These are phyloP conservation scores for Ictalurus furcatus DNA, from an alignment of 2,113 vertebrate species.

Conservation along the genomic window DNA sequence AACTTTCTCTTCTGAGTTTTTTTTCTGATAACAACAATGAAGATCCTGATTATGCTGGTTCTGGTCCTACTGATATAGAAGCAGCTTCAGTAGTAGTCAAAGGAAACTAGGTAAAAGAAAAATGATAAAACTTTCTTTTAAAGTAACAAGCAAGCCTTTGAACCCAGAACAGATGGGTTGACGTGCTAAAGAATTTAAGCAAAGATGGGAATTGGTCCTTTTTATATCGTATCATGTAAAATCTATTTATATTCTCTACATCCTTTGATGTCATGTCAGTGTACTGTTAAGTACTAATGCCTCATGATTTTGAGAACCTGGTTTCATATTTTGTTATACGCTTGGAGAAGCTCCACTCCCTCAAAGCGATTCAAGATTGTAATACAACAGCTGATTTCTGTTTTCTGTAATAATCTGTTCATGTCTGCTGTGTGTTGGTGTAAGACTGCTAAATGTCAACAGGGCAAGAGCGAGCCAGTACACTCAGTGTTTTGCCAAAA, in stretches of 20 bases:
- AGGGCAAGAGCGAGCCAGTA: not conserved
- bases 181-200: not conserved
- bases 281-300: not conserved
- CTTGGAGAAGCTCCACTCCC: not conserved
- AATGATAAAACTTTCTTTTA: not conserved
- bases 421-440: not conserved
- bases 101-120: not conserved
- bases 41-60: not conserved
- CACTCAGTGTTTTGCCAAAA: not conserved
- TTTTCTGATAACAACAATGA: constrained; percentile 5
- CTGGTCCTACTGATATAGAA: not conserved
- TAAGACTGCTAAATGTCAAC: not conserved
- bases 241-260: not conserved
- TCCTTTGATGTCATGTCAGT: not conserved
- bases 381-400: not conserved
- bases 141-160: not conserved
- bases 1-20: not conserved
- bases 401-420: not conserved
- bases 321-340: not conserved
- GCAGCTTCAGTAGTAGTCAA: not conserved
- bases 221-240: not conserved
- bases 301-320: not conserved
- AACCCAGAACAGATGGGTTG: not conserved
- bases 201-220: not conserved
- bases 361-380: not conserved